Conservation (phyloP, 2,888 invertebrate species). For the Diploptera punctata region DNA sequence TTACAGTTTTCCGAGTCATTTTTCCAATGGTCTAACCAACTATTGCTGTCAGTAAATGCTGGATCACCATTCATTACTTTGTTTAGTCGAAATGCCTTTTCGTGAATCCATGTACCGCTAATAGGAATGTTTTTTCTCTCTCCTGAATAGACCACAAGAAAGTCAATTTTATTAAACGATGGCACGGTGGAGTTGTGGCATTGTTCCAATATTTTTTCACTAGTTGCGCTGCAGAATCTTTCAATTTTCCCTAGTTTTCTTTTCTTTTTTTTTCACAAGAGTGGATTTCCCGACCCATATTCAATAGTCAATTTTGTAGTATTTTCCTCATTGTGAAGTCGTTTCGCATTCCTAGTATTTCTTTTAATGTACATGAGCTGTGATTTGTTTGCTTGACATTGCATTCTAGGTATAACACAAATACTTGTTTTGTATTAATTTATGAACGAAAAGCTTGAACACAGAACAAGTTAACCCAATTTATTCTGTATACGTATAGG, state of each 20-base stretch:
- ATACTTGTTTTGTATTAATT: no score
- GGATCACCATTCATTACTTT: background rate
- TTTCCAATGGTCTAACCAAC: background rate
- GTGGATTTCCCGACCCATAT: background rate
- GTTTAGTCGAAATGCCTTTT: background rate
- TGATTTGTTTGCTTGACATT: background rate
- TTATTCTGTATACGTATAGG: background rate
- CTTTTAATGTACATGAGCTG: background rate
- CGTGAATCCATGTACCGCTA: background rate
- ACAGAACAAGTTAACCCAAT: background rate
- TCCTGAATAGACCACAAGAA: background rate
- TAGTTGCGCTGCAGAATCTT: background rate
- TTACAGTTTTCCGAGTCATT: background rate
- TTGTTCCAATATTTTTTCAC: background rate
- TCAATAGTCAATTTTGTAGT: no score
- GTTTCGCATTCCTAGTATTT: background rate
- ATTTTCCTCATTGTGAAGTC: background rate
- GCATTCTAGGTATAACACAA: background rate
- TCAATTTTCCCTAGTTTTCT: background rate
- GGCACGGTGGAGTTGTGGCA: background rate
- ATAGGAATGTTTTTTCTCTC: background rate
- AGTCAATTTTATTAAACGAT: background rate
- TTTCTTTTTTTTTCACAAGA: background rate
- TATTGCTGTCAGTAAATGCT: background rate
- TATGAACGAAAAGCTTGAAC: background rate